phyloP scores from a whole-genome alignment of 2,797 vertebrate species.

The Cirrhinus molitorella region DNA sequence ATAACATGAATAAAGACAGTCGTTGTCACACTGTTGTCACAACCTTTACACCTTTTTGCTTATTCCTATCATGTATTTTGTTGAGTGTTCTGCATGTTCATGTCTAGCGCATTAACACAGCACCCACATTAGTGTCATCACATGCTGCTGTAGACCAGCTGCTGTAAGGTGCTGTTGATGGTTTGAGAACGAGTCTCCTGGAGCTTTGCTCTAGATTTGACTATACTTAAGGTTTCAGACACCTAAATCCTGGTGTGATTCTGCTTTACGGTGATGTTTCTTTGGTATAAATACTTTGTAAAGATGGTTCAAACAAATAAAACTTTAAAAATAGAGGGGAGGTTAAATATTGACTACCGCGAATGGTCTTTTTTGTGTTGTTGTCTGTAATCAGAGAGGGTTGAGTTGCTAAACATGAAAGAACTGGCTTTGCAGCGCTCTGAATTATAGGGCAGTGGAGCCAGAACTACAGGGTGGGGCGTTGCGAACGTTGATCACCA shows the following conservation, averaged over 20 bases:
- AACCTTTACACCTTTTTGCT: conserved; percentile 32
- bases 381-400: conserved; percentile 59
- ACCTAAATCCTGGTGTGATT: background rate
- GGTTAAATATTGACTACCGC: conserved; percentile 43
- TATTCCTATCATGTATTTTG: conserved; percentile 24
- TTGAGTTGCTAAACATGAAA: conserved; percentile 61
- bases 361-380: conserved; percentile 48
- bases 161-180: conserved; percentile 13
- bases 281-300: conserved; percentile 18
- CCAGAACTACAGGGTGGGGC: conserved; percentile 71
- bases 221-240: conserved; percentile 11
- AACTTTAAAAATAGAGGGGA: conserved; percentile 61
- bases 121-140: conserved; percentile 24
- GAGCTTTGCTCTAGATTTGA: background rate
- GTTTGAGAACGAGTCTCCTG: background rate
- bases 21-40: background rate
- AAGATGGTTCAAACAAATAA: conserved; percentile 32
- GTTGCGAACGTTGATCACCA: conserved; percentile 50
- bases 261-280: no score
- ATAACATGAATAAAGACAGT: conserved; percentile 6
- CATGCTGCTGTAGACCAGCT: conserved; percentile 19
- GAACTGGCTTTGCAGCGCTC: conserved; percentile 71
- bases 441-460: conserved; percentile 79
- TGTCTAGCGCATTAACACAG: conserved; percentile 7
- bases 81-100: background rate